Percentiles rank a stretch among this genome's conserved stretches.
Evolutionary conservation across 2,888 invertebrate genomes (phyloP).

Genomic region (Cataglyphis altisquamis): DNA sequence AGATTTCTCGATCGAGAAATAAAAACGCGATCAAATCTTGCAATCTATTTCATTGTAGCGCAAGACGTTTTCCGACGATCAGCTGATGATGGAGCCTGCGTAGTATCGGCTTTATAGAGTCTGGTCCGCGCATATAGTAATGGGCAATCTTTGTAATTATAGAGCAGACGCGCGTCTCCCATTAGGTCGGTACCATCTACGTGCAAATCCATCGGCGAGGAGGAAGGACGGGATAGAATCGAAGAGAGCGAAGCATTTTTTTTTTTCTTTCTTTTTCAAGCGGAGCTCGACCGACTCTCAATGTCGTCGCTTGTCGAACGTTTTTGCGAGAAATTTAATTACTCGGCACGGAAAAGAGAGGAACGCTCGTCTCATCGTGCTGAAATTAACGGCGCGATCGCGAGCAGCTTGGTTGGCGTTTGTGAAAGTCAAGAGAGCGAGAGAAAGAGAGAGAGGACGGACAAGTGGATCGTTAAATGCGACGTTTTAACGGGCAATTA

Average conservation of each 20-base stretch:
- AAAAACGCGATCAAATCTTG: slow-evolving; percentile 68
- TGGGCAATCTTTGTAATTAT: slow-evolving; percentile 85
- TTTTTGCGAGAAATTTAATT: slow-evolving; percentile 47
- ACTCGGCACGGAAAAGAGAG: slow-evolving; percentile 21
- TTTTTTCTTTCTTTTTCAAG: not conserved
- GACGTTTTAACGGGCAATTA: slow-evolving; percentile 47
- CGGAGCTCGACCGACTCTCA: slow-evolving; percentile 59
- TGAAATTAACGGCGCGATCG: slow-evolving; percentile 30
- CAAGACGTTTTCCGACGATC: slow-evolving; percentile 26
- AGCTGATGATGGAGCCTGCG: slow-evolving; percentile 40
- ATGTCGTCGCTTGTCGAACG: slow-evolving; percentile 42
- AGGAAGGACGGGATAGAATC: slow-evolving; percentile 20
- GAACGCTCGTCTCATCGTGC: slow-evolving; percentile 20
- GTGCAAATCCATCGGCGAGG: slow-evolving; percentile 44
- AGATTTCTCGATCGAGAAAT: slow-evolving; percentile 65
- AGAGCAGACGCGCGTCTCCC: slow-evolving; percentile 83
- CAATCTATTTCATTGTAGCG: slow-evolving; percentile 59
- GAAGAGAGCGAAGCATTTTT: slow-evolving; percentile 48
- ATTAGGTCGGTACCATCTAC: slow-evolving; percentile 76
- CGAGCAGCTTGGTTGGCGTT: slow-evolving; percentile 22
- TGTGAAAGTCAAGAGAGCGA: not conserved
- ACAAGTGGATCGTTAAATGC: slow-evolving; percentile 30
- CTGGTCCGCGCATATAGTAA: slow-evolving; percentile 64
- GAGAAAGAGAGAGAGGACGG: not conserved
- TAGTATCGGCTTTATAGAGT: slow-evolving; percentile 41